Percentiles rank a stretch among this genome's conserved stretches.
These are phyloP conservation scores for Laothoe populi DNA, from an alignment of 2,888 invertebrate genomes.

Conservation along the genomic window DNA sequence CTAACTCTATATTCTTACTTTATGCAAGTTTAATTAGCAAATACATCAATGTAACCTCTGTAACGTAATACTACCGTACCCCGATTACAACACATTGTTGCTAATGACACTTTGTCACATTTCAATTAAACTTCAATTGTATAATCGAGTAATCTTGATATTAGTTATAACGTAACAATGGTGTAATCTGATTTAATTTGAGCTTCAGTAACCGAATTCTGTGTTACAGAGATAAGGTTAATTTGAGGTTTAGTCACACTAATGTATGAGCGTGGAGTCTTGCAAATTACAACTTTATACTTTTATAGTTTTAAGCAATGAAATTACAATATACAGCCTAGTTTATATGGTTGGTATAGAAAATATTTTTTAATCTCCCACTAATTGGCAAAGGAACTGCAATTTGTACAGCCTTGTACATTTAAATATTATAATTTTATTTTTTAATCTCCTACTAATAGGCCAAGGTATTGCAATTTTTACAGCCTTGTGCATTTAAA, in stretches of 20 bases:
- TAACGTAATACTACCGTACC: neutral
- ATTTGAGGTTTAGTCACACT: neutral
- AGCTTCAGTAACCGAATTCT: neutral
- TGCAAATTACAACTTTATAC: no score
- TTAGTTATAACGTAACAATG: conserved; percentile 13
- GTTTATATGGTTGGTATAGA: no score
- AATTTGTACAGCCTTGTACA: no score
- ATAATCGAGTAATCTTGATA: conserved; percentile 29
- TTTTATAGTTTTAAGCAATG: no score
- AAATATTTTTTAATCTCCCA: no score
- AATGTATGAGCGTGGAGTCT: neutral
- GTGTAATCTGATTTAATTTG: conserved; percentile 12
- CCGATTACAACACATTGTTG: conserved; percentile 37
- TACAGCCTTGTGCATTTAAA: no score
- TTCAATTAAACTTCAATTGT: conserved; percentile 54
- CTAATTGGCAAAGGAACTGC: no score
- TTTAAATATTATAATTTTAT: no score
- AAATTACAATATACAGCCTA: no score
- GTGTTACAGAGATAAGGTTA: neutral
- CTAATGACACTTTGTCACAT: conserved; percentile 47
- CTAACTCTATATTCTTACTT: no score
- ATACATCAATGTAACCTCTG: neutral
- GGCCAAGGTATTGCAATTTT: no score
- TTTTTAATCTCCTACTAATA: no score
- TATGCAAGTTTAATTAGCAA: neutral